These are phyloP conservation scores for Pterostichus niger DNA, from an alignment of 2,888 invertebrate genomes.

Conservation along the genomic window DNA sequence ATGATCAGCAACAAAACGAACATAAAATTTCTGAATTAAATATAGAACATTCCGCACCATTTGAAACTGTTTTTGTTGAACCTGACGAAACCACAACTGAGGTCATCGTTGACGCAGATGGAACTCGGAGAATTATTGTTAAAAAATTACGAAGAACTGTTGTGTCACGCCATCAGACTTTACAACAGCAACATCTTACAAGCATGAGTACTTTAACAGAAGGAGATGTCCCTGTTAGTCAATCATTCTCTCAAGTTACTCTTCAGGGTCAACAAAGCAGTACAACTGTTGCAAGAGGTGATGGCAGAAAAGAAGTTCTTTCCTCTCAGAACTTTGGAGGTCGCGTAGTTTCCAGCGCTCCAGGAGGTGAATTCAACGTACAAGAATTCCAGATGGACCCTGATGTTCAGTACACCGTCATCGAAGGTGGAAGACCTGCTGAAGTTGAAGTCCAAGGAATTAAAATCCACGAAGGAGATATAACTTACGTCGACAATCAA, in stretches of 20 bases:
- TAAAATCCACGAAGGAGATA: constrained; percentile 76
- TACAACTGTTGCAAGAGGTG: constrained; percentile 80
- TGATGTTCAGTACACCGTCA: constrained; percentile 80
- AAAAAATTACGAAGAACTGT: constrained; percentile 85
- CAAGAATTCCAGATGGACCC: constrained; percentile 84
- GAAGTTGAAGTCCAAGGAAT: constrained; percentile 75
- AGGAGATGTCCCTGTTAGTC: constrained; percentile 81
- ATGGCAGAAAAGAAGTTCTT: constrained; percentile 82
- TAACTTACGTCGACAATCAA: constrained; percentile 74
- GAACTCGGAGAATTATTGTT: constrained; percentile 88
- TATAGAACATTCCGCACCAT: constrained; percentile 86
- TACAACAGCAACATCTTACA: constrained; percentile 82
- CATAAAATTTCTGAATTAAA: constrained; percentile 84
- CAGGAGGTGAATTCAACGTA: constrained; percentile 82
- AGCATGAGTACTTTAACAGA: constrained; percentile 79
- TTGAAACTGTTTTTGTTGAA: constrained; percentile 89
- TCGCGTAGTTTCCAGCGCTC: constrained; percentile 81
- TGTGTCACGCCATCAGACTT: constrained; percentile 83
- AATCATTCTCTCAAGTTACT: constrained; percentile 84
- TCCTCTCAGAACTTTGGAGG: constrained; percentile 84
- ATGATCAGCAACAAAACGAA: constrained; percentile 81
- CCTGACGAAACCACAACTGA: constrained; percentile 91
- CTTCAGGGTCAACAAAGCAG: constrained; percentile 83
- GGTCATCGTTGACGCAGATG: constrained; percentile 89
- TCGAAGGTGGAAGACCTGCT: constrained; percentile 78